phyloP scores from a whole-genome alignment of 2,113 vertebrate species.

The Petromus typicus region DNA sequence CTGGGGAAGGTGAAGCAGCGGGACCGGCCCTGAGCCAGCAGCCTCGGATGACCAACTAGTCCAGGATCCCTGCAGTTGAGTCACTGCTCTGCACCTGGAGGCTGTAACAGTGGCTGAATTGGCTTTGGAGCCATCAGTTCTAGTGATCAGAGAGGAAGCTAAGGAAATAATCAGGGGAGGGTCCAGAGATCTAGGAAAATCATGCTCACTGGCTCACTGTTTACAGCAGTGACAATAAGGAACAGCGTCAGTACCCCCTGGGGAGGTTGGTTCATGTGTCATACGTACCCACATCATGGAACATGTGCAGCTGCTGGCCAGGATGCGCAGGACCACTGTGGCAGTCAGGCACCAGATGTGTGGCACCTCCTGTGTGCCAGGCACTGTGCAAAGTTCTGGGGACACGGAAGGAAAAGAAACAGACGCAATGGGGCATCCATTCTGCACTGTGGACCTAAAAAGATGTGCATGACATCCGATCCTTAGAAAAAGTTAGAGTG shows the following conservation, averaged over 20 bases:
- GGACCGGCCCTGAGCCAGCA: neutral
- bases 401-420: rapidly evolving
- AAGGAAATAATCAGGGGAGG: neutral
- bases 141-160: neutral
- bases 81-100: neutral
- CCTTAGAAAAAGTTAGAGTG: neutral
- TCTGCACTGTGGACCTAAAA: neutral
- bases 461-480: neutral
- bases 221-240: neutral
- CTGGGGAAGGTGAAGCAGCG: neutral
- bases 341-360: neutral
- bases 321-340: neutral
- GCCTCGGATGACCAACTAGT: neutral
- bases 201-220: neutral
- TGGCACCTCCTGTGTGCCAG: neutral
- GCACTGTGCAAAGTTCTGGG: neutral
- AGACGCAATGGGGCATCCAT: rapidly evolving
- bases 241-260: neutral
- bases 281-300: rapidly evolving
- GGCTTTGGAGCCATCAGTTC: neutral
- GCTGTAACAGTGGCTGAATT: neutral
- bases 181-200: neutral
- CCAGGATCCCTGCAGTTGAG: neutral
- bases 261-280: rapidly evolving
- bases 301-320: rapidly evolving